phyloP scores from a whole-genome alignment of 1,140 invertebrate genomes.

The Bradysia coprophila region DNA sequence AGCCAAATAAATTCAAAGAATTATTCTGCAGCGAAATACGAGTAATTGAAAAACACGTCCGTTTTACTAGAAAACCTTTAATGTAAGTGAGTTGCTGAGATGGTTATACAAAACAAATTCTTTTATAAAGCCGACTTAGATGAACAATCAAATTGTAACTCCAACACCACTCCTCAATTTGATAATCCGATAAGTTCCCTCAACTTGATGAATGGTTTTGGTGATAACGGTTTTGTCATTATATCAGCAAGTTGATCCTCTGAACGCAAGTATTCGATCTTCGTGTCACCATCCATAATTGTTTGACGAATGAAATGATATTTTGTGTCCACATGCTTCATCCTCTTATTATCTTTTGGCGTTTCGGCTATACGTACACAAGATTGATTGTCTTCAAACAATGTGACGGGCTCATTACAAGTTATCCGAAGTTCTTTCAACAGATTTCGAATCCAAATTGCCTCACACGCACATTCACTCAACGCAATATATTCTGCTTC shows the following conservation, averaged over 20 bases:
- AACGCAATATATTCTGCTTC: conserved; percentile 20
- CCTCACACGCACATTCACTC: conserved; percentile 9
- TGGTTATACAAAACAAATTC: too few species aligned
- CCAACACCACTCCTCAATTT: too few species aligned
- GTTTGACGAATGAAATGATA: conserved; percentile 9
- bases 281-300: conserved; percentile 1
- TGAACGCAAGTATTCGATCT: conserved; percentile 4
- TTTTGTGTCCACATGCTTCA: conserved; percentile 13
- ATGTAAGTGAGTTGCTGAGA: too few species aligned
- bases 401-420: conserved; percentile 2
- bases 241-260: conserved; percentile 6
- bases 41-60: too few species aligned
- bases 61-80: too few species aligned
- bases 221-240: conserved; percentile 4
- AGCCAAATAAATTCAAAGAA: too few species aligned
- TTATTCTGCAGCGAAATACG: too few species aligned
- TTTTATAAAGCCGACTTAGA: too few species aligned
- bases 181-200: not conserved
- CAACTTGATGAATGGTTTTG: not conserved
- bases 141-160: too few species aligned
- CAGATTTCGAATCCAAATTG: conserved; percentile 11
- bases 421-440: conserved; percentile 9
- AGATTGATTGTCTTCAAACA: conserved; percentile 14
- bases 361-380: conserved; percentile 19
- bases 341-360: conserved; percentile 8